Evolutionary conservation across 2,888 invertebrate species (phyloP), one percentile per base, ranked within the genome.

Genomic region (Dasypolia templi): DNA sequence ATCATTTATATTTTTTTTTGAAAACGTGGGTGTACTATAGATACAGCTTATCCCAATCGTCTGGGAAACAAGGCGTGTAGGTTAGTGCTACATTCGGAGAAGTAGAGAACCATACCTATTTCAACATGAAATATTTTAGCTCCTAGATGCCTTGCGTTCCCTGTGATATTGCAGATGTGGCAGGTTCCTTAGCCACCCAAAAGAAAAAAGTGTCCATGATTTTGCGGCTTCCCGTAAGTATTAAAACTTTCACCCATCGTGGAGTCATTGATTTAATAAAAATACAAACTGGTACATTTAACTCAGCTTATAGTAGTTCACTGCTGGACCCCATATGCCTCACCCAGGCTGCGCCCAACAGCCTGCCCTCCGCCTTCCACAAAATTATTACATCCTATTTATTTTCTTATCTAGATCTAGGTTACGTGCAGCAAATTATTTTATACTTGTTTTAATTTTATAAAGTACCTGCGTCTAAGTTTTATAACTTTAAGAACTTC

Each of bases 401-500:
- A 32, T 22, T 56, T 49, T n/a, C 9, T 46, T n/a, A 6, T 46
- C 2, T 46, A 32, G 17, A n/a, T 64, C 63, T 59, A 39, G 14
- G 32, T 42, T n/a, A 63, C n/a, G 12, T 32, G 9, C 26, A 39
- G 22, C 1, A 19, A 61, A 55, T 56, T 51, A 44, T 78, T 55
- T 51, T 17, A 46, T 11, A 39, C 65, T 35, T 59, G 22, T 32
- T 59, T 46, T 55, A 83, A 55, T 71, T 71, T 44, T 46, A 46
- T 59, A 51, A 67, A 69, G 32, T 67, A 55, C 14, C 32, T 39
- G 19, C 51, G 44, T 64, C 55, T 61, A 19, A 74, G 53, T 84
- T 79, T 68, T 55, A 62, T 55, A 69, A 56, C 68, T 49, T 42
- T 19, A 51, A 55, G 58, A 80, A 84, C 66, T 80, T 66, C 63